Evolutionary conservation across 2,797 vertebrate genomes (phyloP).

Genomic region (Cyprinella venusta): DNA sequence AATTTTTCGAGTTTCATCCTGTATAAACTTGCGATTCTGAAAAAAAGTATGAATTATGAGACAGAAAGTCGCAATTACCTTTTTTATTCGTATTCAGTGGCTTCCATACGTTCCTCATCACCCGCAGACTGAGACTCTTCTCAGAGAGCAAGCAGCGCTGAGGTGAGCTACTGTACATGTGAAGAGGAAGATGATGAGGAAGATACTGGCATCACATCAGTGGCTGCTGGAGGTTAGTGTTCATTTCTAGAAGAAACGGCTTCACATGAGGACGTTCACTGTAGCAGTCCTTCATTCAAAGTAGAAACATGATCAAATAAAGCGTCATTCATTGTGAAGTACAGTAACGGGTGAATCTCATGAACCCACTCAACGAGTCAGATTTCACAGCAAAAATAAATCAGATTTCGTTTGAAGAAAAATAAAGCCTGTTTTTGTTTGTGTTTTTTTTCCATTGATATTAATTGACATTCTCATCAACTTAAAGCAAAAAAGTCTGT

Average conservation of each 20-base stretch:
- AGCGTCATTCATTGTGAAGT: slow-evolving; percentile 21
- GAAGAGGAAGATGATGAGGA: background rate
- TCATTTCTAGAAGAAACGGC: slow-evolving; percentile 15
- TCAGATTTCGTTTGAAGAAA: background rate
- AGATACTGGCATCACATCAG: slow-evolving; percentile 24
- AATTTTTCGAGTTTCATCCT: too few species aligned
- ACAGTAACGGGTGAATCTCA: slow-evolving; percentile 44
- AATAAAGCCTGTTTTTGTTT: background rate
- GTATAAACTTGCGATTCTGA: background rate
- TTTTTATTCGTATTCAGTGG: background rate
- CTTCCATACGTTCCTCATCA: background rate
- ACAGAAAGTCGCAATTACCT: background rate
- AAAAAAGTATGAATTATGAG: background rate
- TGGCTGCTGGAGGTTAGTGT: slow-evolving; percentile 46
- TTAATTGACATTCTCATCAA: background rate
- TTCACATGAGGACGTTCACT: slow-evolving; percentile 16
- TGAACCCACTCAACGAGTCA: background rate
- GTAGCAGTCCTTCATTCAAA: slow-evolving; percentile 25
- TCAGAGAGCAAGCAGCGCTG: too few species aligned
- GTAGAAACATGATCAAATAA: slow-evolving; percentile 10
- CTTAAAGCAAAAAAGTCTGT: background rate
- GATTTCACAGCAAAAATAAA: background rate
- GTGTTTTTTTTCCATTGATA: background rate
- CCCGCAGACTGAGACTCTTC: background rate
- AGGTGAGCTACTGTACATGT: background rate